Percentiles rank a stretch among this genome's conserved stretches.
Evolutionary conservation across 2,113 vertebrate genomes (phyloP).

Genomic region (Limnothrissa miodon): DNA sequence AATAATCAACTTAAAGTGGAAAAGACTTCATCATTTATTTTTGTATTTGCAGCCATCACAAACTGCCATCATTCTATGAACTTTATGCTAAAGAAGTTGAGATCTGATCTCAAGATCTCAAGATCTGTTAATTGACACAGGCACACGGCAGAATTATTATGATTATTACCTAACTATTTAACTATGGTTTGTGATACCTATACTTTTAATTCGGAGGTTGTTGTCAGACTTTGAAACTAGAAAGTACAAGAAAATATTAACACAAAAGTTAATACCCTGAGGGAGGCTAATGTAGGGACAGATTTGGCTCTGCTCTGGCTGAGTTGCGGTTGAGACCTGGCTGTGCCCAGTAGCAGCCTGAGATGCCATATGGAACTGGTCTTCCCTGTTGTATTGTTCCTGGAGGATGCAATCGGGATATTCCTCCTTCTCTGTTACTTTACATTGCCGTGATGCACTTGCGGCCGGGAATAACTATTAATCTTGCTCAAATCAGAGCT

Average conservation of each 20-base stretch:
- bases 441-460: slow-evolving; percentile 52
- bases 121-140: too few relatives aligned
- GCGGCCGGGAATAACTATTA: slow-evolving; percentile 58
- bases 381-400: slow-evolving; percentile 21
- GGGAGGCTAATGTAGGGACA: neutral
- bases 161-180: too few relatives aligned
- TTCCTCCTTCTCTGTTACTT: slow-evolving; percentile 52
- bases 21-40: neutral
- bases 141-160: too few relatives aligned
- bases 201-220: too few relatives aligned
- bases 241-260: neutral
- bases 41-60: too few relatives aligned
- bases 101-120: too few relatives aligned
- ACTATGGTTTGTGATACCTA: too few relatives aligned
- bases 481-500: slow-evolving; percentile 75
- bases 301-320: neutral
- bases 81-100: too few relatives aligned
- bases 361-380: neutral
- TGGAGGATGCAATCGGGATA: slow-evolving; percentile 53
- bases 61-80: too few relatives aligned
- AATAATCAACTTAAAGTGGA: neutral
- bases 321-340: neutral
- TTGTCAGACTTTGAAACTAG: neutral
- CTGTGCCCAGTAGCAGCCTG: neutral
- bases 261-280: neutral